Base-by-base conservation (phyloP, 2,797 vertebrate genomes). In the Pterois miles region DNA sequence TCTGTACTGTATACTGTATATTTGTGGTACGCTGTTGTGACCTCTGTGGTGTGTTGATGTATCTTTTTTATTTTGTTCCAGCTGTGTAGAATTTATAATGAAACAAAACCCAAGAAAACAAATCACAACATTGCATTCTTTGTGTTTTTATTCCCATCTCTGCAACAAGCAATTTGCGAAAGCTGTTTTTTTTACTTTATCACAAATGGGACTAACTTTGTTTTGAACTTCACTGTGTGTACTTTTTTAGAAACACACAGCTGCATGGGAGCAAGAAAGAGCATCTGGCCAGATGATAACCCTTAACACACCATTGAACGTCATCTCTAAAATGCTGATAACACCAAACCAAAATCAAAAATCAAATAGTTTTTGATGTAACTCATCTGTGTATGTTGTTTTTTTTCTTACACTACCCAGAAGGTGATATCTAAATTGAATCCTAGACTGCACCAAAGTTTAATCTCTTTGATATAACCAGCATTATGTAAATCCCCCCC, bases 11-110 rank as follows among this genome's bases (percentile, higher is more conserved):
- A 92, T 92, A 83, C 93, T 96, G 94, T 95, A 95, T 93, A 95
- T 95, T 96, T 95, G 95, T 96, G 93, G 85, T 93, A 93, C 81
- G 52, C 88, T 92, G 89, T 93, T 93, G 92, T 95, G 93, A 94
- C 78, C 74, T 93, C 86, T 91, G 92, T 95, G 94, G 90, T 82
- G 89, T 95, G 91, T 95, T 91, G 89, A 91, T 93, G 91, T 93
- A 88, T 91, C 88, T 88, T 92, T 92, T 65, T 92, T 86, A 75
- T 84, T 86, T 91, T 89, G 83, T 92, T 94, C 81, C 76, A 88
- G 74, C 86, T 93, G 89, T 95, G 89, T 96, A 94, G 92, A 94
- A 90, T 95, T 96, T 95, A 92, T 94, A 92, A 93, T 89, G 89
- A 92, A 93, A 93, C 71, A 74, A 83, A 90, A 68, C 57, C 63